A percentile compares a stretch with the other conserved stretches of the same genome.
phyloP scores from a whole-genome alignment of 2,113 vertebrate species.

The Perccottus glenii region DNA sequence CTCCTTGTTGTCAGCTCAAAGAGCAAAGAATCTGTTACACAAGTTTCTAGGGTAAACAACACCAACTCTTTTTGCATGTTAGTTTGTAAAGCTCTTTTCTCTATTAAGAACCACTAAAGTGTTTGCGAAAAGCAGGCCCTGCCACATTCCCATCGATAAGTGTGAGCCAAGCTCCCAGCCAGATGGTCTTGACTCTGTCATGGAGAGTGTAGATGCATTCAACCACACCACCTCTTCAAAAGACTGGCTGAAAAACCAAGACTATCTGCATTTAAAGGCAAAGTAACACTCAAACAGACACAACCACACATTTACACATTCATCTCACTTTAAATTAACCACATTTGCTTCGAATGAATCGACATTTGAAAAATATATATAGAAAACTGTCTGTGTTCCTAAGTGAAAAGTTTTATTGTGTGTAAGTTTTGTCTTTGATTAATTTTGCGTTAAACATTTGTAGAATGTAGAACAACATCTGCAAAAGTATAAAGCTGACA shows the following conservation, averaged over 20 bases:
- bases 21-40: conserved; percentile 19
- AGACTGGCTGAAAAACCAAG: conserved; percentile 9
- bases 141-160: conserved; percentile 48
- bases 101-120: conserved; percentile 40
- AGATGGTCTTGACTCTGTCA: conserved; percentile 70
- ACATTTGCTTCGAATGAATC: neutral
- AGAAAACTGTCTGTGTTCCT: too few relatives aligned
- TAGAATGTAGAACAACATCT: neutral
- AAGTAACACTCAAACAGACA: conserved; percentile 9
- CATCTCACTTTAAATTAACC: neutral
- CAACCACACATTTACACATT: neutral
- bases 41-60: conserved; percentile 22
- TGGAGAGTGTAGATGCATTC: conserved; percentile 30
- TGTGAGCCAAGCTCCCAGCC: conserved; percentile 53
- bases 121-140: conserved; percentile 50
- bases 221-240: conserved; percentile 30
- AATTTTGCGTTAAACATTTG: too few relatives aligned
- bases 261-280: neutral
- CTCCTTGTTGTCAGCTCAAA: conserved; percentile 30
- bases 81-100: conserved; percentile 38
- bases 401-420: too few relatives aligned
- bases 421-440: neutral
- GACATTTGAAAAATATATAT: too few relatives aligned
- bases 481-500: conserved; percentile 46
- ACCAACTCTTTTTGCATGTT: conserved; percentile 19